phyloP scores from a whole-genome alignment of 2,888 invertebrate genomes.

The Bombyx huttoni region DNA sequence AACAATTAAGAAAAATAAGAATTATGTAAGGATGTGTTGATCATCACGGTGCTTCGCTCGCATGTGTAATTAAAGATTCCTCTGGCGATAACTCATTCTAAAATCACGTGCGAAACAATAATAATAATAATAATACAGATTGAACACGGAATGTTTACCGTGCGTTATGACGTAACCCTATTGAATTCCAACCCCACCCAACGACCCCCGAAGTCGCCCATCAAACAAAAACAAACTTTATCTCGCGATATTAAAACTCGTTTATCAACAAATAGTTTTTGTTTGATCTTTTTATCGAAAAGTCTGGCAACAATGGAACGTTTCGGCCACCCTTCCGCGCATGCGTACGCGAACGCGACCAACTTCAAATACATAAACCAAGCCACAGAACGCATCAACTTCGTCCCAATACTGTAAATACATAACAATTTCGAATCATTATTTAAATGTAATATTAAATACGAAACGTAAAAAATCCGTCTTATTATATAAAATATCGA shows the following conservation, averaged over 20 bases:
- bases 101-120: conserved; percentile 39
- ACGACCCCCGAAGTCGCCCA: conserved; percentile 4
- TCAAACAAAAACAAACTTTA: conserved; percentile 34
- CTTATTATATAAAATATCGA: conserved; percentile 19
- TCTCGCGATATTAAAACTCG: conserved; percentile 21
- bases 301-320: conserved; percentile 54
- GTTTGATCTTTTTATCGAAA: conserved; percentile 31
- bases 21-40: too few species aligned
- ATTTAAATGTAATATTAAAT: conserved; percentile 43
- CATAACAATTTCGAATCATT: conserved; percentile 53
- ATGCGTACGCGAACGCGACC: conserved; percentile 34
- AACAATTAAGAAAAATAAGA: too few species aligned
- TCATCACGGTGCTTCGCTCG: too few species aligned
- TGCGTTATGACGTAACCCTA: conserved; percentile 2
- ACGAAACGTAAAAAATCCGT: conserved; percentile 58
- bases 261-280: conserved; percentile 19
- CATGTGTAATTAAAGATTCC: not conserved
- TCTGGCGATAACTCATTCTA: not conserved
- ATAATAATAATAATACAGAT: conserved; percentile 22
- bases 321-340: conserved; percentile 49
- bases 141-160: not conserved
- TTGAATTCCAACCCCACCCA: not conserved
- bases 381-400: conserved; percentile 55
- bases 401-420: conserved; percentile 60
- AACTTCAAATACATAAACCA: conserved; percentile 55